Evolutionary conservation across 2,797 vertebrate genomes (phyloP), one percentile per base, ranked within the genome.

Genomic region (Coreius guichenoti): DNA sequence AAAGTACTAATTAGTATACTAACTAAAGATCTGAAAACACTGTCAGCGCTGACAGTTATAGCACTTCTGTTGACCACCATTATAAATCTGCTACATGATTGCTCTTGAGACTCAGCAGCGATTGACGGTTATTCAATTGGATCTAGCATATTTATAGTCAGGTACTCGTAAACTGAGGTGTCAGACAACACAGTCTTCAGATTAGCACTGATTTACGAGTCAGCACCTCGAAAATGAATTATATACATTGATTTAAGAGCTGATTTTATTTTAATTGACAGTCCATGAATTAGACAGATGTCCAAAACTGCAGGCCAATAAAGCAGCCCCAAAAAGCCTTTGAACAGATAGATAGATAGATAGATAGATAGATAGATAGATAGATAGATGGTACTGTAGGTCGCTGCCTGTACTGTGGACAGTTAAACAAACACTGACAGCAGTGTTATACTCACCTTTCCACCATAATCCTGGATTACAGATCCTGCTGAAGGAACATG

Each of bases 401-500:
- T n/a, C 1, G 6, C 74, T 36, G 56, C 76, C 14, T 51, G 45
- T 74, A 16, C 16, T 31, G 26, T 31, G 26, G 36, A 72, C 23
- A 72, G 39, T 67, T 36, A 56, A 54, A 56, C 43, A 81, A 63
- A 74, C 8, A 6, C 23, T 31, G 31, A 75, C 68, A 45, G 19
- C 23, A 45, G 3, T 72, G 43, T 36, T 8, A 11, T 14, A 47
- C 81, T 88, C 39, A 81, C 87, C 81, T 82, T 85, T 33, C 49
- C 56, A 80, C 84, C 72, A 81, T 94, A 94, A 95, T 94, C 93
- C 92, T 88, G 91, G 94, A 94, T 94, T 94, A 94, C 17, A 72
- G 68, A 45, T 75, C 73, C 70, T 88, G 86, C 85, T 83, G n/a
- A 67, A 76, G 84, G 54, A 85, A 73, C 81, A 84, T 87, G 81